These are phyloP conservation scores for Hippoglossus stenolepis DNA, from an alignment of 2,113 vertebrate genomes.

Conservation along the genomic window DNA sequence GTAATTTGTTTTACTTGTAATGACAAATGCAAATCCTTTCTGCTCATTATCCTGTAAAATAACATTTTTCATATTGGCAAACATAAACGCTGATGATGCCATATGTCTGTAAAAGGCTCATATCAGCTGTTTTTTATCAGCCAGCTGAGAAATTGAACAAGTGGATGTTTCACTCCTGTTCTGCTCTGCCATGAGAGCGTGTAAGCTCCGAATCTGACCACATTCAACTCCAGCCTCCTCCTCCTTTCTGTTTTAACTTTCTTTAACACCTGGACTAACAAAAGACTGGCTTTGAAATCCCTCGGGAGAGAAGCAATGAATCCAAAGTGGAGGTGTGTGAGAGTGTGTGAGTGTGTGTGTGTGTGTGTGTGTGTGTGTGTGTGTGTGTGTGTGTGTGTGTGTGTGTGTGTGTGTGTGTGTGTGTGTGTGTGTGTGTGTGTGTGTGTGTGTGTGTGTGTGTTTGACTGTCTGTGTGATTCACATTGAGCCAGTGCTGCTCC, in stretches of 20 bases:
- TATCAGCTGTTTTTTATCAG: neutral
- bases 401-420: neutral
- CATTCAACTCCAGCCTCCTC: conserved; percentile 56
- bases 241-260: conserved; percentile 79
- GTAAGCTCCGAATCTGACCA: conserved; percentile 41
- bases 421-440: too few species aligned
- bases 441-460: neutral
- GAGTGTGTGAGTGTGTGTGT: too few species aligned
- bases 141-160: neutral
- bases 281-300: conserved; percentile 84
- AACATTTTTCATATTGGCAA: too few species aligned
- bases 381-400: neutral
- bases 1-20: too few species aligned
- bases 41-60: too few species aligned
- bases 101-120: neutral
- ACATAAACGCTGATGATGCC: neutral
- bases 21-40: too few species aligned
- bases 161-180: conserved; percentile 42
- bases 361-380: too few species aligned
- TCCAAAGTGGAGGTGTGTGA: conserved; percentile 55
- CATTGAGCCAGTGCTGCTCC: conserved; percentile 56
- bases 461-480: conserved; percentile 43
- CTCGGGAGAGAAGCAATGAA: conserved; percentile 71
- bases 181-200: conserved; percentile 49
- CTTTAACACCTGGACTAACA: conserved; percentile 83